Percentiles rank a stretch among this genome's conserved stretches.
These are phyloP conservation scores for Sciurus niger DNA, from an alignment of 2,113 vertebrate genomes.

Conservation along the genomic window DNA sequence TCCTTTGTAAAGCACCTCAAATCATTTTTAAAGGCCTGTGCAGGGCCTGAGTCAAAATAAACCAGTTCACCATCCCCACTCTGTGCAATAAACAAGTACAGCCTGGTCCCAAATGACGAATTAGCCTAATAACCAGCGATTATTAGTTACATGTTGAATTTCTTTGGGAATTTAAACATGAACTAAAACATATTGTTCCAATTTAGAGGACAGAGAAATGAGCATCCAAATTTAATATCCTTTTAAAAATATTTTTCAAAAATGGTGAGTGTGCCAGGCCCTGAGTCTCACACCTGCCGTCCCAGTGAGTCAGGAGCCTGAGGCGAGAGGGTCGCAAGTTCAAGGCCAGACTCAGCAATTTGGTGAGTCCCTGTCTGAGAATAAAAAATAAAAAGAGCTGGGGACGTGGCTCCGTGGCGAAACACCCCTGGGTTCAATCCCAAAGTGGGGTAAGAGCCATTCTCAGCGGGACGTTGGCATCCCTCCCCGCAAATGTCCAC, in stretches of 20 bases:
- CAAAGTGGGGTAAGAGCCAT: neutral
- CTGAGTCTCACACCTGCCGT: no score
- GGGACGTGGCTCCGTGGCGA: no score
- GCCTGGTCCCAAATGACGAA: neutral
- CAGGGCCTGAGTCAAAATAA: neutral
- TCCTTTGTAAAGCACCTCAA: neutral
- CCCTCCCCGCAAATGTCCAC: no score
- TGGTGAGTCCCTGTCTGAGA: no score
- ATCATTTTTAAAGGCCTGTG: neutral
- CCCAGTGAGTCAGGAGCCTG: no score
- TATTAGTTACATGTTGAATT: neutral
- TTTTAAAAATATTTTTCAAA: neutral
- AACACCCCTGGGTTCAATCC: no score
- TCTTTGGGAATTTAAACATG: slow-evolving; percentile 33
- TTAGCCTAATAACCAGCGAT: slow-evolving; percentile 17
- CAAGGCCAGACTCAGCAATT: no score
- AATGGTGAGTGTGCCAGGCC: no score
- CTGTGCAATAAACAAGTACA: neutral
- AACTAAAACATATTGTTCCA: neutral
- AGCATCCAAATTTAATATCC: neutral
- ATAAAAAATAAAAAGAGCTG: no score
- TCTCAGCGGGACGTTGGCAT: fast-evolving
- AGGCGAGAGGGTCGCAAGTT: no score
- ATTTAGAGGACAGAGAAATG: slow-evolving; percentile 45
- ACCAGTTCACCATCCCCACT: neutral